Percentiles rank a stretch among this genome's conserved stretches.
Evolutionary conservation across 2,113 vertebrate genomes (phyloP).

Genomic region (Paracanthobrama guichenoti): DNA sequence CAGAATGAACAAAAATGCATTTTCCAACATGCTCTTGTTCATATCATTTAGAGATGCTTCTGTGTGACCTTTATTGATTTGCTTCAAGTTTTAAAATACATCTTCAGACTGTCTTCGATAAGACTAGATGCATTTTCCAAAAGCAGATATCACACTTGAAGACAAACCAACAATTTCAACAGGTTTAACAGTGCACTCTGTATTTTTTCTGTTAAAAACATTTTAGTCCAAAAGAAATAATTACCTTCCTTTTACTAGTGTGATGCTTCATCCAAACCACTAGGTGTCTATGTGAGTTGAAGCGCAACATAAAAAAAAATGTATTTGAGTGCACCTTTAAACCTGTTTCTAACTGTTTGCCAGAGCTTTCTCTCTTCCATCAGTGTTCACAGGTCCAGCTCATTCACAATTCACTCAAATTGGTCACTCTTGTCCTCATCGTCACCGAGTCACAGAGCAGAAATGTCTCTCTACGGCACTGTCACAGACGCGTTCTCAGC

Average conservation of each 20-base stretch:
- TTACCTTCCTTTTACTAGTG: neutral
- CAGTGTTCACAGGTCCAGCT: conserved; percentile 38
- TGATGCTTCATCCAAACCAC: neutral
- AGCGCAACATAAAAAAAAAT: neutral
- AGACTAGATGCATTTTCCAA: neutral
- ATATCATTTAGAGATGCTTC: neutral
- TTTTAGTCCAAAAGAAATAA: neutral
- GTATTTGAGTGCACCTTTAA: neutral
- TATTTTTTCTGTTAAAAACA: neutral
- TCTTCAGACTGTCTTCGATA: neutral
- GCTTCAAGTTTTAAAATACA: neutral
- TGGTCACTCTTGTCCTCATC: neutral
- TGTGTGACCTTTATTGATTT: conserved; percentile 1
- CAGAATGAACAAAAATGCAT: neutral
- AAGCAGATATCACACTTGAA: conserved; percentile 14
- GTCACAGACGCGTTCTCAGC: conserved; percentile 73
- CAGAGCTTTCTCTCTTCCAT: neutral
- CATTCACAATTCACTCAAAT: conserved; percentile 11
- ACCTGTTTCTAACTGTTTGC: neutral
- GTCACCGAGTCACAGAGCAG: neutral
- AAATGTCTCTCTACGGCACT: neutral
- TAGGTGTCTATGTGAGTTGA: neutral
- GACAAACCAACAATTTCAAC: neutral
- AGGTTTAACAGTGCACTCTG: neutral
- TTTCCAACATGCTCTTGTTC: conserved; percentile 14